Base-by-base conservation (phyloP, 2,797 vertebrate genomes). In the Oreochromis mossambicus region DNA sequence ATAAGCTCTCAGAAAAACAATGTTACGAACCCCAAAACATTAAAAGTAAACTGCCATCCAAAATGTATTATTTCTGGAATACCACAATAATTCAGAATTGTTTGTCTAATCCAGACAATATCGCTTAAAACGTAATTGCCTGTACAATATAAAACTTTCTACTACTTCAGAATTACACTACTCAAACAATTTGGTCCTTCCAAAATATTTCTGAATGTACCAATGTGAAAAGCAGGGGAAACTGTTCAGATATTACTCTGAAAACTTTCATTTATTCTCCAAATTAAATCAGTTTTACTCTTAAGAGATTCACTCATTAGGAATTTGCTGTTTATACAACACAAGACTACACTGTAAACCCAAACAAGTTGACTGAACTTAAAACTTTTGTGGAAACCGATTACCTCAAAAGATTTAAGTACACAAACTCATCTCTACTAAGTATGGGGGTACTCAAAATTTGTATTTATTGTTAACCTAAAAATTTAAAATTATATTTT, bases 301-400 rank as follows among this genome's bases (percentile, higher is more conserved):
- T 36, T 36, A 63, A 41, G n/a, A 66, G 36, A 21, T 66, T 14
- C n/a, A 66, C 36, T 8, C 4, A 24, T 66, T 66, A 66, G 19
- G 34, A 66, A 2, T 38, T 38, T 3, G 0, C 0, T 8, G 7
- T 21, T 66, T 21, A 38, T 21, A 14, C 0, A 21, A 21, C 19
- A 38, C 19, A 61, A 61, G 32, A 5, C 32, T 61, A 61, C 61
- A 24, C 24, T 24, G 3, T 24, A 24, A 24, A 24, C 24, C 24
- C 24, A 3, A 24, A 24, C 24, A 24, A 24, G 24, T 24, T 24
- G 24, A 24, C 24, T 24, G 24, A 24, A 24, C 24, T 24, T 24
- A 24, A 24, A 24, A 24, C 24, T 24, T 24, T 24, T 24, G 24
- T 24, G 24, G 24, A 24, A 24, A 24, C 24, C 24, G 24, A 24